Conservation (phyloP, 2,888 invertebrate species). For the Acanthococcus lagerstroemiae region DNA sequence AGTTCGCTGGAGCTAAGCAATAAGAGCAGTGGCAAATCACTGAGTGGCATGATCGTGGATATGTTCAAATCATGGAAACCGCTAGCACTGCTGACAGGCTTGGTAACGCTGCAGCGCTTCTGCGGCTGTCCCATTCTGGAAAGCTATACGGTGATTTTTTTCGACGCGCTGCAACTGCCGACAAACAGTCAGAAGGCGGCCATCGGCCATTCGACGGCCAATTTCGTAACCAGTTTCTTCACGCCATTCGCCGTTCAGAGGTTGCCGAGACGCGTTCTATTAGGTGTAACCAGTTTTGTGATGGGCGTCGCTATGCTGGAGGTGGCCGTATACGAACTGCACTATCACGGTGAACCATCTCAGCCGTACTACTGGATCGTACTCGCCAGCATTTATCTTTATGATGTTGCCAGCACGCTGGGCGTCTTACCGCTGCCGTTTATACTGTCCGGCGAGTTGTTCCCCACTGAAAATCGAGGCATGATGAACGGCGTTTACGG, state of each 20-base stretch:
- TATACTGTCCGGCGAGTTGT: slow-evolving; percentile 17
- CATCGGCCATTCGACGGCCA: slow-evolving; percentile 20
- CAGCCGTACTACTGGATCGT: slow-evolving; percentile 22
- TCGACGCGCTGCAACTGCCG: slow-evolving; percentile 15
- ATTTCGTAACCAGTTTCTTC: slow-evolving; percentile 18
- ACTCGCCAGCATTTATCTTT: slow-evolving; percentile 14
- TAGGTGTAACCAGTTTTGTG: slow-evolving; percentile 15
- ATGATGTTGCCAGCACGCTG: slow-evolving; percentile 17
- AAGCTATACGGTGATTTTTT: slow-evolving; percentile 22
- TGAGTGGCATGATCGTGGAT: background rate
- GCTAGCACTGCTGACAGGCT: slow-evolving; percentile 13
- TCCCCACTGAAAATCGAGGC: slow-evolving; percentile 20
- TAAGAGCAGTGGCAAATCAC: background rate
- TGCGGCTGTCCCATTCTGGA: slow-evolving; percentile 23
- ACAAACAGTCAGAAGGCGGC: slow-evolving; percentile 12
- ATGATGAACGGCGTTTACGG: slow-evolving; percentile 20
- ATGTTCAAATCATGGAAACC: slow-evolving; percentile 21
- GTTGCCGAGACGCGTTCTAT: slow-evolving; percentile 3
- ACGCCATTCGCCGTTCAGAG: slow-evolving; percentile 16
- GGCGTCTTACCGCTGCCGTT: slow-evolving; percentile 27
- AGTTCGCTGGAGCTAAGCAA: slow-evolving; percentile 1
- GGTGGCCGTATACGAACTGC: slow-evolving; percentile 19
- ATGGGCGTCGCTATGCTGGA: slow-evolving; percentile 18
- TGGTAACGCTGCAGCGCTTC: slow-evolving; percentile 13
- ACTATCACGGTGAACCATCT: background rate